A percentile compares a stretch with the other conserved stretches of the same genome.
Evolutionary conservation across 2,888 invertebrate genomes (phyloP).

Genomic region (Limnephilus rhombicus): DNA sequence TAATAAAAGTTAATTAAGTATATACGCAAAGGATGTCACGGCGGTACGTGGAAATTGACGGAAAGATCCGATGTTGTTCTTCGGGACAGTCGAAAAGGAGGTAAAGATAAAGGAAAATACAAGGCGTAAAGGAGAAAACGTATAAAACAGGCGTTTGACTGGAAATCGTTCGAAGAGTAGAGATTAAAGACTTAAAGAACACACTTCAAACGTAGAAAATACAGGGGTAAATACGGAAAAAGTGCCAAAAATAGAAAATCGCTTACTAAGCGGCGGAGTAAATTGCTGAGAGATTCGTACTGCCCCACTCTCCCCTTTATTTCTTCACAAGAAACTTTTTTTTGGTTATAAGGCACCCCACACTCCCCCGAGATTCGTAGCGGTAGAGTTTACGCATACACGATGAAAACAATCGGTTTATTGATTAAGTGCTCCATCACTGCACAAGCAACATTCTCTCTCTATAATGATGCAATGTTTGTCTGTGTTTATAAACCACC

Average conservation of each 20-base stretch:
- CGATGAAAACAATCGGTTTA: not conserved
- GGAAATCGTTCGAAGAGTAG: not conserved
- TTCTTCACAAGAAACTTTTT: not conserved
- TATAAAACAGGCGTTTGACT: not conserved
- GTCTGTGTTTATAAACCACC: too few species aligned
- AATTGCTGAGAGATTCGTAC: not conserved
- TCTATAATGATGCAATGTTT: too few species aligned
- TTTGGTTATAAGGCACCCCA: not conserved
- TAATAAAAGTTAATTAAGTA: too few species aligned
- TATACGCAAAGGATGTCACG: too few species aligned
- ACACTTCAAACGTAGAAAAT: not conserved
- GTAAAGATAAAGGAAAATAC: not conserved
- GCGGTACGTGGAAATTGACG: too few species aligned
- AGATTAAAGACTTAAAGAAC: not conserved
- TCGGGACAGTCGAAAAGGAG: not conserved
- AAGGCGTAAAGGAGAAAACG: not conserved
- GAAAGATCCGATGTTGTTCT: too few species aligned
- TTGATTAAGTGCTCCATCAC: too few species aligned
- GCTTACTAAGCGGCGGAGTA: not conserved
- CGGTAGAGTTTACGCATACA: not conserved
- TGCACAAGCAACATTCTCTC: too few species aligned
- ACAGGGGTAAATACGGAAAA: not conserved
- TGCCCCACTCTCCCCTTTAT: not conserved
- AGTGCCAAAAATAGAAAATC: not conserved
- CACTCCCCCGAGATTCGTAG: not conserved